A percentile compares a stretch with the other conserved stretches of the same genome.
Evolutionary conservation across 2,888 invertebrate genomes (phyloP).

Genomic region (Chaetogeoica ovagalla): DNA sequence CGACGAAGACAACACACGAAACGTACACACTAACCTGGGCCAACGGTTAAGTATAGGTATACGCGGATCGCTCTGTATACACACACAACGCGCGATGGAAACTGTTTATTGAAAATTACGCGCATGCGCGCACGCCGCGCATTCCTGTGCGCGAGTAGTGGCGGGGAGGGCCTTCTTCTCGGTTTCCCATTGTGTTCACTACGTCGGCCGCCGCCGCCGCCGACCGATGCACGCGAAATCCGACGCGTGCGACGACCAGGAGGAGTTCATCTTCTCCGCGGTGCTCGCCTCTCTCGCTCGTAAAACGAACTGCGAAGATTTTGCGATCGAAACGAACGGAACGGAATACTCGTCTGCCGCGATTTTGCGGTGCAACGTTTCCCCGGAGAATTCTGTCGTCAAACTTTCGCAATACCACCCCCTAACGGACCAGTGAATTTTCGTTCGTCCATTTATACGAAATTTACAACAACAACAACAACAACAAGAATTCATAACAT

Average conservation of each 20-base stretch:
- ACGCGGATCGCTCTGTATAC: conserved; percentile 20
- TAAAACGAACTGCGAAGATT: neutral
- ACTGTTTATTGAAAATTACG: conserved; percentile 47
- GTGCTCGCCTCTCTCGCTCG: neutral
- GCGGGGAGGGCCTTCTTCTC: neutral
- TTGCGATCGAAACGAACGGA: neutral
- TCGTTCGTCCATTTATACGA: too few relatives aligned
- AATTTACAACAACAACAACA: too few relatives aligned
- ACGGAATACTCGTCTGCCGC: too few relatives aligned
- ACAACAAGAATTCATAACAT: too few relatives aligned
- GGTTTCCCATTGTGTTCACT: conserved; percentile 32
- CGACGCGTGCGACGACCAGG: neutral
- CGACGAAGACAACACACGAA: too few relatives aligned
- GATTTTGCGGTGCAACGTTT: too few relatives aligned
- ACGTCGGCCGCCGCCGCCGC: neutral
- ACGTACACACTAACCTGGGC: too few relatives aligned
- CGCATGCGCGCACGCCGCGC: conserved; percentile 42
- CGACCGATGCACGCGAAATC: conserved; percentile 34
- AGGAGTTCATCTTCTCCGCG: too few relatives aligned
- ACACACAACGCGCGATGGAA: conserved; percentile 6
- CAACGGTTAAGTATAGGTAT: neutral
- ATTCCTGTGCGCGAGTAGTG: conserved; percentile 36
- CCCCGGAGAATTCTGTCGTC: too few relatives aligned
- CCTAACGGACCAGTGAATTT: too few relatives aligned
- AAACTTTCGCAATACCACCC: too few relatives aligned